A percentile compares a stretch with the other conserved stretches of the same genome.
phyloP scores from a whole-genome alignment of 2,797 vertebrate species.

The Falco cherrug region DNA sequence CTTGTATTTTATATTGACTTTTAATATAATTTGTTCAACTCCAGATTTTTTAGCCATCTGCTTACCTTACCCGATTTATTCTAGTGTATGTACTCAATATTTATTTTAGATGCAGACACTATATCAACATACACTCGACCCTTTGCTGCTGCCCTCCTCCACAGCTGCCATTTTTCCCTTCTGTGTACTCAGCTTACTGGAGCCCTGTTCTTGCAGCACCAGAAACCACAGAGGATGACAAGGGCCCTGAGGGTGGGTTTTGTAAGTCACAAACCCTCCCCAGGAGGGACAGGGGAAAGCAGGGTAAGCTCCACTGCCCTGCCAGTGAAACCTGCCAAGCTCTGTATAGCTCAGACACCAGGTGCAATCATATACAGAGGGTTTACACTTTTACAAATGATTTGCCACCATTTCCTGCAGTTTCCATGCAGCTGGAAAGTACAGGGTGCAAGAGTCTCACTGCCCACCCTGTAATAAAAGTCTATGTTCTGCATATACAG shows the following conservation, averaged over 20 bases:
- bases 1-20: not conserved
- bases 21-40: not conserved
- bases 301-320: not conserved
- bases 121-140: not conserved
- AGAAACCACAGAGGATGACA: not conserved
- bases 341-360: not conserved
- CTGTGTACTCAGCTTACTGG: not conserved
- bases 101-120: not conserved
- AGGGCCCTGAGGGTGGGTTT: not conserved
- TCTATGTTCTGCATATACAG: not conserved
- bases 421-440: not conserved
- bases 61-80: not conserved
- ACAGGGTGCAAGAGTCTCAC: not conserved
- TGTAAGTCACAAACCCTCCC: not conserved
- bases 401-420: not conserved
- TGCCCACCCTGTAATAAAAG: not conserved
- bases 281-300: not conserved
- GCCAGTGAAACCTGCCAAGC: not conserved
- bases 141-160: not conserved
- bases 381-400: not conserved
- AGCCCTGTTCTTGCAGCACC: not conserved
- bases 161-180: not conserved
- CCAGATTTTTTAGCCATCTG: not conserved
- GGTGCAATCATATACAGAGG: not conserved
- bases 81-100: not conserved